Conservation (phyloP, 2,888 invertebrate species). For the Dromius quadrimaculatus region DNA sequence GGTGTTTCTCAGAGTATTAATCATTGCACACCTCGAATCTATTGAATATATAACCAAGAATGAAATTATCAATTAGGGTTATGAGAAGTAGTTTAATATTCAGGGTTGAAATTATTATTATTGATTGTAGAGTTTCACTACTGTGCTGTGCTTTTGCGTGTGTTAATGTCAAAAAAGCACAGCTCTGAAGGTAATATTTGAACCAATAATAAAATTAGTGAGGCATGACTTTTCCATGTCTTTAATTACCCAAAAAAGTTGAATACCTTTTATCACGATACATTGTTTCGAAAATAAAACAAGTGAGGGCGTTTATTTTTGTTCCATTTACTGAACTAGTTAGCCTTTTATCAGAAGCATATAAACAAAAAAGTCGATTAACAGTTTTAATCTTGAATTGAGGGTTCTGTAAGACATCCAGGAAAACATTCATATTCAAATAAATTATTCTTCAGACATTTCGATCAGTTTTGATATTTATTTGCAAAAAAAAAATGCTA, state of each 20-base stretch:
- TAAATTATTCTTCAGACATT: too few relatives aligned
- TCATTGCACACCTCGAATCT: slow-evolving; percentile 28
- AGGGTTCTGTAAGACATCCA: too few relatives aligned
- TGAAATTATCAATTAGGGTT: slow-evolving; percentile 26
- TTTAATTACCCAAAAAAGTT: slow-evolving; percentile 32
- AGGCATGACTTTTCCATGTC: slow-evolving; percentile 15
- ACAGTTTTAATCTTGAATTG: too few relatives aligned
- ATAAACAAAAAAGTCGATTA: too few relatives aligned
- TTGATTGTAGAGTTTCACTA: background rate
- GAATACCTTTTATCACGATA: slow-evolving; percentile 41
- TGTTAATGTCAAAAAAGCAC: too few relatives aligned
- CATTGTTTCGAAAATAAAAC: slow-evolving; percentile 20
- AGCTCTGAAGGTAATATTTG: slow-evolving; percentile 30
- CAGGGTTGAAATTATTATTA: background rate
- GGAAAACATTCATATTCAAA: too few relatives aligned
- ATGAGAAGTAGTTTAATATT: background rate
- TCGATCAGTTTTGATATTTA: too few relatives aligned
- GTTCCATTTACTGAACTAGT: too few relatives aligned
- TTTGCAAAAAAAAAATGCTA: too few relatives aligned
- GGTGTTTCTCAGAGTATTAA: slow-evolving; percentile 43
- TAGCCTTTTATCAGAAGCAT: too few relatives aligned
- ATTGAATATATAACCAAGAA: slow-evolving; percentile 35
- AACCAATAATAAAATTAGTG: slow-evolving; percentile 37
- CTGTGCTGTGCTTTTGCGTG: too few relatives aligned
- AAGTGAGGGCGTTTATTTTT: background rate